Conservation (phyloP, 2,888 invertebrate genomes). For the Erebia palarica region DNA sequence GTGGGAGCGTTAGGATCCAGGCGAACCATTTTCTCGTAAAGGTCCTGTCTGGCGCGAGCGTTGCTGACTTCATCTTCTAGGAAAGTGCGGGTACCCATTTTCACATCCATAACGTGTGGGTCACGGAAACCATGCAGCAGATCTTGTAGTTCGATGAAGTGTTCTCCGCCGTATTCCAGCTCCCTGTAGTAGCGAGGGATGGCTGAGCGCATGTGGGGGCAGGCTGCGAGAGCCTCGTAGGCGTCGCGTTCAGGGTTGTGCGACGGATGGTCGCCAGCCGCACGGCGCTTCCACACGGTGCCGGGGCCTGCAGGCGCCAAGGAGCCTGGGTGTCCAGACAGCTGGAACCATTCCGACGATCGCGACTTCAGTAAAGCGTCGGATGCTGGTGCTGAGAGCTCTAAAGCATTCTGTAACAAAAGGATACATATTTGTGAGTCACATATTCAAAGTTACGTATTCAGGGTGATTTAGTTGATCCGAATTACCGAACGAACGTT, state of each 20-base stretch:
- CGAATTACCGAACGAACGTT: no score
- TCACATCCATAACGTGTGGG: conserved; percentile 98
- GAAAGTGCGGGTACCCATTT: conserved; percentile 98
- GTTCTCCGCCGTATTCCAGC: conserved; percentile 89
- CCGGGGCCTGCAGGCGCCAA: conserved; percentile 96
- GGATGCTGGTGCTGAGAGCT: conserved; percentile 94
- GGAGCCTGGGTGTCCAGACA: conserved; percentile 96
- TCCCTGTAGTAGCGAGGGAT: conserved; percentile 94
- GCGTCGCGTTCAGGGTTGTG: conserved; percentile 89
- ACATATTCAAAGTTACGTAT: not conserved
- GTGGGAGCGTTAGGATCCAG: conserved; percentile 95
- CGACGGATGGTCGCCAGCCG: conserved; percentile 85
- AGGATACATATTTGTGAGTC: conserved; percentile 37
- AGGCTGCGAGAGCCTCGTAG: conserved; percentile 90
- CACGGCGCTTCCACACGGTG: conserved; percentile 95
- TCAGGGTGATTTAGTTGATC: no score
- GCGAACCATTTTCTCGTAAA: conserved; percentile 97
- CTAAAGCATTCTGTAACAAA: conserved; percentile 92
- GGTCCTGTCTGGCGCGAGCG: conserved; percentile 90
- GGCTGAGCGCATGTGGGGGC: conserved; percentile 86
- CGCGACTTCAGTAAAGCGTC: conserved; percentile 90
- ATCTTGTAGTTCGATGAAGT: conserved; percentile 97
- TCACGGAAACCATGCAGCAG: conserved; percentile 94
- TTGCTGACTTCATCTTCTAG: conserved; percentile 97
- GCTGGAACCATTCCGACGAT: conserved; percentile 91